A percentile compares a stretch with the other conserved stretches of the same genome.
phyloP scores from a whole-genome alignment of 2,888 invertebrate species.

The Calliopum simillimum region DNA sequence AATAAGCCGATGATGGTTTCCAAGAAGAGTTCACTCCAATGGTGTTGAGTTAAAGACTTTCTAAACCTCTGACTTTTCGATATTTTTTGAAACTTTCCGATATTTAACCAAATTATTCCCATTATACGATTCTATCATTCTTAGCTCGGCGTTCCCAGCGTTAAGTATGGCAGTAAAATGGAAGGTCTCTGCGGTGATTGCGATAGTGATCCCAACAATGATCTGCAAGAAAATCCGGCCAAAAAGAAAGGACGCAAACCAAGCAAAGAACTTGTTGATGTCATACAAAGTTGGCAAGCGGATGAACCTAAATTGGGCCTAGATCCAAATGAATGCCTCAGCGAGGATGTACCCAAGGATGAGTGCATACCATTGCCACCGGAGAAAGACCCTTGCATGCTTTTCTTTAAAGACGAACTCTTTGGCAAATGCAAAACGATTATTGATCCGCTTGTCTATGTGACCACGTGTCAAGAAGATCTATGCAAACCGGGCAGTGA shows the following conservation, averaged over 20 bases:
- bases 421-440: constrained; percentile 80
- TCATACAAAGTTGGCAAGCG: constrained; percentile 71
- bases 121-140: constrained; percentile 46
- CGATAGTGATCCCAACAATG: constrained; percentile 72
- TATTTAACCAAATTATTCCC: no score
- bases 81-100: no score
- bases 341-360: constrained; percentile 67
- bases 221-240: constrained; percentile 71
- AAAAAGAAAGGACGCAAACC: constrained; percentile 53
- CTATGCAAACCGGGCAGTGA: constrained; percentile 71
- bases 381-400: constrained; percentile 76
- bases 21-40: no score
- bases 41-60: no score
- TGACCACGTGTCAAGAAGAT: constrained; percentile 78
- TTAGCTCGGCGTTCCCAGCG: constrained; percentile 77
- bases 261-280: constrained; percentile 58
- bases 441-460: constrained; percentile 76
- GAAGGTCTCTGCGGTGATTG: constrained; percentile 87
- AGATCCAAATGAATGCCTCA: constrained; percentile 69
- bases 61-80: no score
- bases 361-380: constrained; percentile 71
- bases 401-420: constrained; percentile 70
- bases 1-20: no score
- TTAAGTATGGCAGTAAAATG: constrained; percentile 76
- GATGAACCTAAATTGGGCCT: constrained; percentile 68